Percentiles rank a stretch among this genome's conserved stretches.
Evolutionary conservation across 1,140 invertebrate genomes (phyloP).

Genomic region (Acyrthosiphon pisum): DNA sequence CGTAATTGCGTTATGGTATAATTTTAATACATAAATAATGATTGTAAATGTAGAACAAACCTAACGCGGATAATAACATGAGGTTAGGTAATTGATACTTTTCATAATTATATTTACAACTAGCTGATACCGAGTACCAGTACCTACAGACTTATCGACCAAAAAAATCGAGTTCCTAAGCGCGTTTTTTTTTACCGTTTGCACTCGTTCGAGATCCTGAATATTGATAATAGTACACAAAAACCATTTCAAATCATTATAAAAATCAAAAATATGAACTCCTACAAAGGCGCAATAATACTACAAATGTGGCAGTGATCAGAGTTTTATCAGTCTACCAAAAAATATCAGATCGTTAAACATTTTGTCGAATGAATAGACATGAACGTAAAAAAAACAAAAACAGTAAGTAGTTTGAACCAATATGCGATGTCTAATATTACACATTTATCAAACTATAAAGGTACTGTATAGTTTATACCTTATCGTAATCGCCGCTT

Average conservation of each 20-base stretch:
- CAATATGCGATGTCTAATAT: not conserved
- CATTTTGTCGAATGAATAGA: not conserved
- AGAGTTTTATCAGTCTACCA: not conserved
- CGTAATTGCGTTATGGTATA: no score
- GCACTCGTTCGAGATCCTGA: not conserved
- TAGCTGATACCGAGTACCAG: no score
- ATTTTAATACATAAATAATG: not conserved
- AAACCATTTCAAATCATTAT: not conserved
- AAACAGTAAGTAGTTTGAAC: not conserved
- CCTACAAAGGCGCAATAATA: not conserved
- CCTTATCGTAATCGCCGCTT: not conserved
- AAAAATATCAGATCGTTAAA: not conserved
- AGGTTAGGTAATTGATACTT: not conserved
- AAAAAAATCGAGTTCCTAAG: not conserved
- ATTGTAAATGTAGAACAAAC: not conserved
- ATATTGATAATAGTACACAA: not conserved
- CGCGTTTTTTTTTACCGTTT: not conserved
- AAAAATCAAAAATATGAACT: not conserved
- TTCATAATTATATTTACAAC: not conserved
- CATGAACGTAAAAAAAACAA: not conserved
- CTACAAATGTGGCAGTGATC: not conserved
- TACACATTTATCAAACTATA: not conserved
- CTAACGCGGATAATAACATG: not conserved
- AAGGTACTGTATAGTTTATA: not conserved
- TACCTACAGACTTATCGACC: not conserved